A percentile compares a stretch with the other conserved stretches of the same genome.
phyloP scores from a whole-genome alignment of 1,140 invertebrate species.

The Drosophila carrolli region DNA sequence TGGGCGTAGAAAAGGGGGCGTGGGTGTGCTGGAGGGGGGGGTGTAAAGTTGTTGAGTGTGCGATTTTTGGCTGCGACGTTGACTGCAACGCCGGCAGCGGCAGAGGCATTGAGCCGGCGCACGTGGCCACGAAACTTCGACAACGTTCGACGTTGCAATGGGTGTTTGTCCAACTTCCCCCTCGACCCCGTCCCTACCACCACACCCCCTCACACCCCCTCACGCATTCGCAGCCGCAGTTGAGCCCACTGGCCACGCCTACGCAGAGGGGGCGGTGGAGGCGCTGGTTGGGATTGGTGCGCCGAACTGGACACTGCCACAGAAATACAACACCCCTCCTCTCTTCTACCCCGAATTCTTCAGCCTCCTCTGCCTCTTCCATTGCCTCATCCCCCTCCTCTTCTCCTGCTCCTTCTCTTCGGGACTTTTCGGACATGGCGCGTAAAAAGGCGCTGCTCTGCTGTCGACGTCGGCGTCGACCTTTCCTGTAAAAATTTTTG shows the following conservation, averaged over 20 bases:
- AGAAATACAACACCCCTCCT: slow-evolving; percentile 6
- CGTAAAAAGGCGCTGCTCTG: slow-evolving; percentile 74
- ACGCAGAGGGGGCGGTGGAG: slow-evolving; percentile 61
- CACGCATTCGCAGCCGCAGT: slow-evolving; percentile 56
- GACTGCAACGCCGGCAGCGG: background rate
- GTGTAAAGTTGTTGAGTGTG: slow-evolving; percentile 38
- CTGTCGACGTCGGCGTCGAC: slow-evolving; percentile 61
- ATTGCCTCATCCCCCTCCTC: background rate
- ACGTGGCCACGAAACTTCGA: slow-evolving; percentile 66
- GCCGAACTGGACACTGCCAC: slow-evolving; percentile 63
- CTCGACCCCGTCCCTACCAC: background rate
- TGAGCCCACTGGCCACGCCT: slow-evolving; percentile 73
- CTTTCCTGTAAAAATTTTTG: slow-evolving; percentile 63
- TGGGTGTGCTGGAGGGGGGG: background rate
- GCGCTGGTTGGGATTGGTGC: slow-evolving; percentile 80
- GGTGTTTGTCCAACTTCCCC: slow-evolving; percentile 9
- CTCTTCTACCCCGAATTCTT: slow-evolving; percentile 3
- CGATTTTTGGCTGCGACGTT: slow-evolving; percentile 32
- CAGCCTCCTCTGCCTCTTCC: background rate
- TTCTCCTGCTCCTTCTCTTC: slow-evolving; percentile 8
- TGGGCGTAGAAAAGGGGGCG: slow-evolving; percentile 6
- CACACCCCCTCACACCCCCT: slow-evolving; percentile 6
- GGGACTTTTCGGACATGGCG: slow-evolving; percentile 55
- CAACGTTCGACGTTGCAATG: slow-evolving; percentile 55
- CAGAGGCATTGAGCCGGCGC: slow-evolving; percentile 49